A percentile compares a stretch with the other conserved stretches of the same genome.
phyloP scores from a whole-genome alignment of 2,113 vertebrate species.

The Ciconia maguari region DNA sequence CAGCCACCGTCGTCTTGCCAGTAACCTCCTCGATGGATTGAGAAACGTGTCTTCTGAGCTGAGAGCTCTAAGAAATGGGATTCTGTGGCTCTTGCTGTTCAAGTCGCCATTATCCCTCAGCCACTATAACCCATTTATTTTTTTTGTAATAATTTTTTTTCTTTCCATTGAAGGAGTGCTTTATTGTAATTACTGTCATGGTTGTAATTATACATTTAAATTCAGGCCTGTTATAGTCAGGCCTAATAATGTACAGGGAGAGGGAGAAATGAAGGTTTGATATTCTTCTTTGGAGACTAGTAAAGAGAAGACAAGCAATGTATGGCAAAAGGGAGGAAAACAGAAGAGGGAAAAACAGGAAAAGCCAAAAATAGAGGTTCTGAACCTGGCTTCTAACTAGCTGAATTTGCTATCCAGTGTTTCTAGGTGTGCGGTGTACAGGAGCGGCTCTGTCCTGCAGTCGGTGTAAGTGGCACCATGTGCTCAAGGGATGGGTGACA shows the following conservation, averaged over 20 bases:
- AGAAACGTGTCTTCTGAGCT: slow-evolving; percentile 19
- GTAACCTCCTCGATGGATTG: slow-evolving; percentile 43
- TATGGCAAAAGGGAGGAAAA: background rate
- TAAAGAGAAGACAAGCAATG: background rate
- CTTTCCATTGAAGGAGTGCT: slow-evolving; percentile 37
- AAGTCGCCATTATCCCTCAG: background rate
- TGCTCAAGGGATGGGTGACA: background rate
- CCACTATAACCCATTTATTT: background rate
- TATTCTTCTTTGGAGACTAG: background rate
- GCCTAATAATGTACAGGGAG: background rate
- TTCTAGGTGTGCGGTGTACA: background rate
- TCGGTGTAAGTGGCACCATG: rapidly evolving
- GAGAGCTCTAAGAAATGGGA: background rate
- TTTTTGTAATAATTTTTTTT: background rate
- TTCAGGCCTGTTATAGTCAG: background rate
- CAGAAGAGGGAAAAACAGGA: background rate
- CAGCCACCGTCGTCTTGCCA: slow-evolving; percentile 61
- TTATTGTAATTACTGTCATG: slow-evolving; percentile 45
- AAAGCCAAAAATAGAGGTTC: slow-evolving; percentile 25
- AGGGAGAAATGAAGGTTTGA: slow-evolving; percentile 33
- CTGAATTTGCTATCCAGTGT: background rate
- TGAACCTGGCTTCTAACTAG: slow-evolving; percentile 11
- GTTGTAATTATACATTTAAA: slow-evolving; percentile 44
- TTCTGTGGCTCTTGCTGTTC: background rate
- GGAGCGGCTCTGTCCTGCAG: background rate